Evolutionary conservation across 1,140 invertebrate genomes (phyloP).

Genomic region (Aricia agestis): DNA sequence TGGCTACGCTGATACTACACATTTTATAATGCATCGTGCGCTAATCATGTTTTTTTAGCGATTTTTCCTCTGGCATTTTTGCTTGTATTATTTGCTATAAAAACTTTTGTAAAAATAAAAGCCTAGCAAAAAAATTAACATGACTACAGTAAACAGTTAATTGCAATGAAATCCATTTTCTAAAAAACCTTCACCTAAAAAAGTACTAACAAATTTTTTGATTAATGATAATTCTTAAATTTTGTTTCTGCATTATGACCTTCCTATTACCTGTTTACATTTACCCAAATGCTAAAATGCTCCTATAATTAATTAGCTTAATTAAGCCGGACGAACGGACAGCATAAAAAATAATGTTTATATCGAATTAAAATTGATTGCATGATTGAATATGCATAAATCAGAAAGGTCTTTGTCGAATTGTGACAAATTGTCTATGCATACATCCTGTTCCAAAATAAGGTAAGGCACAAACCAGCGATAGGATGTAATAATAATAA

Average conservation of each 20-base stretch:
- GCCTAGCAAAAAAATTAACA: too few species aligned
- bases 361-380: slow-evolving; percentile 11
- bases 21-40: too few species aligned
- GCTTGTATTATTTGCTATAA: too few species aligned
- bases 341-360: not conserved
- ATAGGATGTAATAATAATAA: too few species aligned
- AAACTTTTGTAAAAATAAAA: too few species aligned
- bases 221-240: not conserved
- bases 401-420: slow-evolving; percentile 2
- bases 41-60: too few species aligned
- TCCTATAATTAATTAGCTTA: not conserved
- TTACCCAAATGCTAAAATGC: not conserved
- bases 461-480: not conserved
- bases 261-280: not conserved
- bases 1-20: too few species aligned
- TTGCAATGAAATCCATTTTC: too few species aligned
- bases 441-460: not conserved
- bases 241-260: not conserved
- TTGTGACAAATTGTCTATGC: slow-evolving; percentile 11
- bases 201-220: not conserved
- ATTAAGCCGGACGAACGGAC: not conserved
- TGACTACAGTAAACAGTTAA: too few species aligned
- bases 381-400: slow-evolving; percentile 14
- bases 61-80: too few species aligned
- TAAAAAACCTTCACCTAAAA: too few species aligned